Conservation (phyloP, 1,140 invertebrate species). For the Armadillidium nasatum region DNA sequence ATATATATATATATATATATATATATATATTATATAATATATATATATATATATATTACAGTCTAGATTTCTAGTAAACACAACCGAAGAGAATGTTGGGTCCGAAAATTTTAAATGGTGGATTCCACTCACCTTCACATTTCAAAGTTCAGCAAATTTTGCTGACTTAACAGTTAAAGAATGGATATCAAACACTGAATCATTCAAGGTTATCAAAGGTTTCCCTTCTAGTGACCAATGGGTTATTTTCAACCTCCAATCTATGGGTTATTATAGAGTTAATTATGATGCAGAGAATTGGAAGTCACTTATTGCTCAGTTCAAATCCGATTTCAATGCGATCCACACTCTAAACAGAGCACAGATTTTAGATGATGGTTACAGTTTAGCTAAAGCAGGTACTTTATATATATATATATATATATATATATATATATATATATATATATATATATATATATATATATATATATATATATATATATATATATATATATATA, state of each 20-base stretch:
- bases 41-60: conserved; percentile 18
- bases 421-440: conserved; percentile 25
- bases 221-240: conserved; percentile 17
- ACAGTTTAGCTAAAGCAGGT: conserved; percentile 49
- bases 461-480: conserved; percentile 21
- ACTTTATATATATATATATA: not conserved
- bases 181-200: conserved; percentile 29
- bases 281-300: conserved; percentile 69
- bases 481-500: not conserved
- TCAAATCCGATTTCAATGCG: conserved; percentile 52
- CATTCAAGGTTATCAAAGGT: not conserved
- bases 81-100: conserved; percentile 45
- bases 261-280: conserved; percentile 61
- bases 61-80: conserved; percentile 33
- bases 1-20: conserved; percentile 22
- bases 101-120: conserved; percentile 35
- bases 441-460: conserved; percentile 27
- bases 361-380: conserved; percentile 47
- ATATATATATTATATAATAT: conserved; percentile 22
- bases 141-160: conserved; percentile 54
- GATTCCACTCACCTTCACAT: conserved; percentile 39
- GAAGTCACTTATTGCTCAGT: conserved; percentile 56
- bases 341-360: conserved; percentile 47
- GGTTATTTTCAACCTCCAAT: conserved; percentile 38
- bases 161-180: conserved; percentile 37